Base-by-base conservation (phyloP, 2,797 vertebrate species). In the Chrysolophus pictus region DNA sequence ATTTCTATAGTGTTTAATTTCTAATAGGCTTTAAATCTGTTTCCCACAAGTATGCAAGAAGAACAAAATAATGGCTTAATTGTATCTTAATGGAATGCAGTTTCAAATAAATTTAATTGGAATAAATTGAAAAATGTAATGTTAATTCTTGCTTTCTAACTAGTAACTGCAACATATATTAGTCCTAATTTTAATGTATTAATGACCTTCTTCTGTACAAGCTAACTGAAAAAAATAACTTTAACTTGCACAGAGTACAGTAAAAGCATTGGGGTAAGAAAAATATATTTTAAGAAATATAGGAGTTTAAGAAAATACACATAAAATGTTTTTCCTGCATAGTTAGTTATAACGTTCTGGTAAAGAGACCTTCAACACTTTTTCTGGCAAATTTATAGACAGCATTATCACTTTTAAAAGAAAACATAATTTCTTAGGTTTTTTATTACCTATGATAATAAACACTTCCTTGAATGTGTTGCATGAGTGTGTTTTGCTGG, bases 381-480 rank as follows among this genome's bases (percentile, higher is more conserved):
- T 87, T 64, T 82, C 84, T 87, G 89, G 63, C 88, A 91, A 63
- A 28, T 93, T 94, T 96, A 87, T 91, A 72, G 87, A 68, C 84
- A 71, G 47, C 35, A n/a, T 88, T 85, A 87, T 91, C 86, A 80
- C 83, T 88, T 96, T 84, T 83, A 84, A 94, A 96, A 96, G 88
- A 93, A 89, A 94, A 26, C 71, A 63, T 93, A 42, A 71, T 92
- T 93, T 94, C 84, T 79, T 91, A 78, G 44, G 53, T 81, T 93
- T 86, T 96, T 91, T 92, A 90, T 84, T 92, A 74, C 88, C 80
- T 93, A 70, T 73, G 56, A 96, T 95, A 88, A 87, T 84, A 91
- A 96, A 91, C 83, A 31, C 81, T 94, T 94, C 29, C 60, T 68
- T 82, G 71, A 71, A 72, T 46, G 67, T 85, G 87, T 95, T 93